phyloP scores from a whole-genome alignment of 1,140 invertebrate species.

The Trichonephila clavipes region DNA sequence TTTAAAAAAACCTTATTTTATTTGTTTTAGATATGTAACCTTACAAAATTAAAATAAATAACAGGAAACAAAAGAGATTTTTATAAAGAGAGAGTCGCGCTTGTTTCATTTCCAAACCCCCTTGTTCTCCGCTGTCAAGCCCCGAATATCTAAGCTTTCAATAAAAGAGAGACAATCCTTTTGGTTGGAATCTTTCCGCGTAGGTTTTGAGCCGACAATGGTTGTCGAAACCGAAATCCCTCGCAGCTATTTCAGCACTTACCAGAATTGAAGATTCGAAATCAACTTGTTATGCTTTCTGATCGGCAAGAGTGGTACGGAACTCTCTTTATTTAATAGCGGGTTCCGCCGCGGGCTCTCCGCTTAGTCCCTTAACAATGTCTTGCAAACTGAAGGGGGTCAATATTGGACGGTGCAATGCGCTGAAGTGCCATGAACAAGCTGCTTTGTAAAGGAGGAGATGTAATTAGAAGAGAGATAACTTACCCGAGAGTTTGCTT shows the following conservation, averaged over 20 bases:
- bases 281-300: constrained; percentile 73
- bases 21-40: too few species aligned
- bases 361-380: constrained; percentile 73
- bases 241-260: constrained; percentile 75
- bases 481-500: constrained; percentile 73
- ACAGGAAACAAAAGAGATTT: too few species aligned
- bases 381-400: constrained; percentile 67
- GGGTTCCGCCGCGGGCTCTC: constrained; percentile 58
- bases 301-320: constrained; percentile 53
- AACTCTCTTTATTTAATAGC: constrained; percentile 76
- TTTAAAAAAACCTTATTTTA: too few species aligned
- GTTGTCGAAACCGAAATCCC: constrained; percentile 29
- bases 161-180: constrained; percentile 23
- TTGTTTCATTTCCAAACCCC: too few species aligned
- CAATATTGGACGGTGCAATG: constrained; percentile 69
- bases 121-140: not conserved
- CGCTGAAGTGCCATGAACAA: constrained; percentile 46
- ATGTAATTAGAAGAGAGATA: constrained; percentile 76
- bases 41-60: too few species aligned
- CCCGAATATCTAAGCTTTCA: not conserved
- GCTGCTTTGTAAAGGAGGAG: constrained; percentile 62
- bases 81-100: too few species aligned
- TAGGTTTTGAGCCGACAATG: constrained; percentile 50
- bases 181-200: not conserved
- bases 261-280: constrained; percentile 69